A percentile compares a stretch with the other conserved stretches of the same genome.
phyloP scores from a whole-genome alignment of 2,113 vertebrate species.

The Benitochromis conjunctus region DNA sequence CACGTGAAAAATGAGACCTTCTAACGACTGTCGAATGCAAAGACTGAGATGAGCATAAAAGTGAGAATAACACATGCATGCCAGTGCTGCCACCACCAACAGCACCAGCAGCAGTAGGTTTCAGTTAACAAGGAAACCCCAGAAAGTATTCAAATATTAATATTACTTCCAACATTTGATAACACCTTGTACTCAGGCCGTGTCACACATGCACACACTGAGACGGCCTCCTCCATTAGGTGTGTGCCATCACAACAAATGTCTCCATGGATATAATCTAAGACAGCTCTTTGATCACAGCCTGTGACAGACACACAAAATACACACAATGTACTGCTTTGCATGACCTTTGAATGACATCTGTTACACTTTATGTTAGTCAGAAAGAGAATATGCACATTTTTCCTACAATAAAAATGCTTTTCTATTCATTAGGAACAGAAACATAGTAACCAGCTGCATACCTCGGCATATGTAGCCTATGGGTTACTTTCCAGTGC shows the following conservation, averaged over 20 bases:
- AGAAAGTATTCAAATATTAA: constrained; percentile 34
- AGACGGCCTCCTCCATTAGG: neutral
- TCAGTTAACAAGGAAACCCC: constrained; percentile 35
- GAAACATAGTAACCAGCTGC: neutral
- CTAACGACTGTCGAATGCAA: neutral
- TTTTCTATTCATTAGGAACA: neutral
- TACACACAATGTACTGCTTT: neutral
- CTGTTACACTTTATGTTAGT: neutral
- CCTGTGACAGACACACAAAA: neutral
- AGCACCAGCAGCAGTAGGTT: neutral
- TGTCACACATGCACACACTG: neutral
- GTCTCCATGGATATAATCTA: constrained; percentile 5
- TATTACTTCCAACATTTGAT: neutral
- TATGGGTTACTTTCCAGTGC: neutral
- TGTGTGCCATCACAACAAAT: neutral
- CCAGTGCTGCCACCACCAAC: neutral
- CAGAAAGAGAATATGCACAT: neutral
- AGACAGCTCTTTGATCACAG: neutral
- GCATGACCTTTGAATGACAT: neutral
- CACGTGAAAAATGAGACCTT: neutral
- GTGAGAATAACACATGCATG: neutral
- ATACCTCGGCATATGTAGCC: neutral
- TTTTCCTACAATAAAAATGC: neutral
- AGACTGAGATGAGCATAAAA: neutral
- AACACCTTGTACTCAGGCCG: neutral